These are phyloP conservation scores for Gambusia holbrooki DNA, from an alignment of 2,113 vertebrate species.

Conservation along the genomic window DNA sequence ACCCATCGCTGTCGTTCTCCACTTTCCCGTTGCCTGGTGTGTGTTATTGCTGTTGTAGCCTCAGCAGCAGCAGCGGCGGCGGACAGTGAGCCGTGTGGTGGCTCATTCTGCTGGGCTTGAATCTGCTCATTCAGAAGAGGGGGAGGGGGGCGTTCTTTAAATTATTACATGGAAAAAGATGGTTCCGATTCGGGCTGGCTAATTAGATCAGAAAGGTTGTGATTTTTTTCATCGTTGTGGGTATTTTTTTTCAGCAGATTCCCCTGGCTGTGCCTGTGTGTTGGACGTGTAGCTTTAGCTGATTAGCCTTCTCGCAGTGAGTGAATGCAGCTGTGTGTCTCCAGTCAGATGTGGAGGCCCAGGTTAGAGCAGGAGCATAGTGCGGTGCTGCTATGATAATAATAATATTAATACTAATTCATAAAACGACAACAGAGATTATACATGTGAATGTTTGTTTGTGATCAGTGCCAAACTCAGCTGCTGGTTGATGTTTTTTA, in stretches of 20 bases:
- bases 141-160: no score
- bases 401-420: no score
- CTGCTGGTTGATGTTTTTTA: no score
- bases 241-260: no score
- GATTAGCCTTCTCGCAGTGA: slow-evolving; percentile 36
- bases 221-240: no score
- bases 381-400: slow-evolving; percentile 31
- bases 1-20: slow-evolving; percentile 65
- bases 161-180: no score
- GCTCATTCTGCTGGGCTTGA: slow-evolving; percentile 32
- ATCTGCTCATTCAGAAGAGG: slow-evolving; percentile 28
- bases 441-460: no score
- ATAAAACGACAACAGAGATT: no score
- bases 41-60: slow-evolving; percentile 26
- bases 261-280: no score
- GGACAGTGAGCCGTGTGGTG: slow-evolving; percentile 45
- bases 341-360: slow-evolving; percentile 72
- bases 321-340: slow-evolving; percentile 40
- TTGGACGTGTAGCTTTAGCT: slow-evolving; percentile 34
- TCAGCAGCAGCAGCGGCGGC: slow-evolving; percentile 19
- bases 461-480: no score
- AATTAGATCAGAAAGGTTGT: slow-evolving; percentile 10
- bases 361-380: slow-evolving; percentile 53
- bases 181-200: slow-evolving; percentile 39
- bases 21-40: slow-evolving; percentile 13